Conservation (phyloP, 2,797 vertebrate genomes). For the Peromyscus melanophrys region DNA sequence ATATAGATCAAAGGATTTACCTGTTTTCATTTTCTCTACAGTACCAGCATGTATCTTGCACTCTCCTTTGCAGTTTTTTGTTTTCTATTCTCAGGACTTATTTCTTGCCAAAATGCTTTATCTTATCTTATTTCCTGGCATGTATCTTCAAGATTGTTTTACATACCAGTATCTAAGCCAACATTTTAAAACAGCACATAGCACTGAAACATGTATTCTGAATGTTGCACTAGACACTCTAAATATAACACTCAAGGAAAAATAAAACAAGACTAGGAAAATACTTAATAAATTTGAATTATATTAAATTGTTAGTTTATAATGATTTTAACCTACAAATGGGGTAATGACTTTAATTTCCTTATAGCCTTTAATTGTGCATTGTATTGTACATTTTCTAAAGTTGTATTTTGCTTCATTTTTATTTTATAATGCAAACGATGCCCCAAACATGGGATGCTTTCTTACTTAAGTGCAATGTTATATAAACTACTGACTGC, state of each 20-base stretch:
- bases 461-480: not conserved
- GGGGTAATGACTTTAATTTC: not conserved
- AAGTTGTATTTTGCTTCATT: slow-evolving; percentile 39
- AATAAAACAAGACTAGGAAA: slow-evolving; percentile 18
- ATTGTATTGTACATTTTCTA: slow-evolving; percentile 34
- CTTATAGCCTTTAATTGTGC: not conserved
- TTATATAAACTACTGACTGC: not conserved
- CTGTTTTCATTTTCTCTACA: not conserved
- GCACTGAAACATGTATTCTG: not conserved
- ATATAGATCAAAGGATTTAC: not conserved
- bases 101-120: slow-evolving; percentile 28
- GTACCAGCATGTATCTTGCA: not conserved
- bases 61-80: not conserved
- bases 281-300: not conserved
- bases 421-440: slow-evolving; percentile 41
- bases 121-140: slow-evolving; percentile 31
- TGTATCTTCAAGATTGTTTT: slow-evolving; percentile 8
- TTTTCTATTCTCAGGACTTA: slow-evolving; percentile 3
- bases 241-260: slow-evolving; percentile 28
- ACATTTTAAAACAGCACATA: slow-evolving; percentile 12
- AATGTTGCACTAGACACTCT: not conserved
- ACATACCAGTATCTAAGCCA: not conserved
- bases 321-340: not conserved
- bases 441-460: not conserved
- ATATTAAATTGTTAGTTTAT: not conserved